Conservation (phyloP, 2,113 vertebrate genomes). For the Pristiophorus japonicus region DNA sequence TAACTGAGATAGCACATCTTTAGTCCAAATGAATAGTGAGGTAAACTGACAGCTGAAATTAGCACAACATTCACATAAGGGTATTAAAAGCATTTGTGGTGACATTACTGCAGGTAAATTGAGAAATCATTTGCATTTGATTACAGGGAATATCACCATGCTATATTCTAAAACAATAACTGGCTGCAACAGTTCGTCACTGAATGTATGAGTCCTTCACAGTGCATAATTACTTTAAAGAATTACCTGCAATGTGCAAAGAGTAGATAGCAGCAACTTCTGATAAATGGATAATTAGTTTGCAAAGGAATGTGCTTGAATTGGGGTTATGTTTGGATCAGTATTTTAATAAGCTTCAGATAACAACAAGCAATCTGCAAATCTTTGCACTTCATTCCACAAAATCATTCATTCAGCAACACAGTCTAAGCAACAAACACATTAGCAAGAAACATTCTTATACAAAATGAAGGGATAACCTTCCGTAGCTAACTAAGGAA, state of each 20-base stretch:
- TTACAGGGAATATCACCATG: not conserved
- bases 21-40: not conserved
- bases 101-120: constrained; percentile 26
- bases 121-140: constrained; percentile 3
- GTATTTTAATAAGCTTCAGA: not conserved
- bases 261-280: not conserved
- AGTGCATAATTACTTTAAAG: constrained; percentile 8
- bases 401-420: too few species aligned
- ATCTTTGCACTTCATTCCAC: not conserved
- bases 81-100: not conserved
- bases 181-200: not conserved
- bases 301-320: not conserved
- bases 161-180: constrained; percentile 7
- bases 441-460: too few species aligned
- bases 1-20: not conserved
- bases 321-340: not conserved
- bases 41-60: constrained; percentile 19
- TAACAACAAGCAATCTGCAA: not conserved
- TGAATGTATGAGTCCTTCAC: not conserved
- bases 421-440: too few species aligned
- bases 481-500: too few species aligned
- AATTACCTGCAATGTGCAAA: constrained; percentile 1
- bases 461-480: too few species aligned
- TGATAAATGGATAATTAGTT: constrained; percentile 20
- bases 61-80: not conserved